These are phyloP conservation scores for Gastrophryne carolinensis DNA, from an alignment of 2,797 vertebrate genomes.

Conservation along the genomic window DNA sequence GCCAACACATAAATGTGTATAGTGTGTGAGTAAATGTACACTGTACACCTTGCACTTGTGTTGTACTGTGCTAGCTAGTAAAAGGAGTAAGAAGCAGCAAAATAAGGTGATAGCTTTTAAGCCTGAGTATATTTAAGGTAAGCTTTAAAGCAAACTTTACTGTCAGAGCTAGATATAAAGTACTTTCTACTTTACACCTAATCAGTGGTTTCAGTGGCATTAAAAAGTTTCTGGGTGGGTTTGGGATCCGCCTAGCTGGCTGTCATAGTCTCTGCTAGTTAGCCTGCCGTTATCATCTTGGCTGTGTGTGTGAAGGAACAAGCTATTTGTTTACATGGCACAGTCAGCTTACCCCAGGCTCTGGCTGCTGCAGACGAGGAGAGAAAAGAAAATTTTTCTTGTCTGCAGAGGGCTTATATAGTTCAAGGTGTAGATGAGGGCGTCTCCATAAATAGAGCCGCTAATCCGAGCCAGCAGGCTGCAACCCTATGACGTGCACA, in stretches of 20 bases:
- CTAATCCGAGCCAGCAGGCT: constrained; percentile 64
- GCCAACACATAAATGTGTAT: too few relatives aligned
- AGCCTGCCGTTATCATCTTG: neutral
- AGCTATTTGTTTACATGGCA: constrained; percentile 44
- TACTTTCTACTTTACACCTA: too few relatives aligned
- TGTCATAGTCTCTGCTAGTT: neutral
- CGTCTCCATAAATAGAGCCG: constrained; percentile 66
- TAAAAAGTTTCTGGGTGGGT: neutral
- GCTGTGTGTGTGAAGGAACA: neutral
- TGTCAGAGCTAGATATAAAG: too few relatives aligned
- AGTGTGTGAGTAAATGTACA: too few relatives aligned
- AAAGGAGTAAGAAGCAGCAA: too few relatives aligned
- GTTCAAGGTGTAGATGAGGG: constrained; percentile 68
- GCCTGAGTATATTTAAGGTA: too few relatives aligned
- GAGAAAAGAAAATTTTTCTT: constrained; percentile 82
- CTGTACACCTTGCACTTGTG: too few relatives aligned
- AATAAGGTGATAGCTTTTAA: too few relatives aligned
- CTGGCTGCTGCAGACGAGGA: constrained; percentile 60
- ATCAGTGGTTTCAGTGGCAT: too few relatives aligned
- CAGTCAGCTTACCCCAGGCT: constrained; percentile 66
- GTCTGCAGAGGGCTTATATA: constrained; percentile 80
- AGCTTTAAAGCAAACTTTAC: too few relatives aligned
- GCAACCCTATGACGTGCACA: constrained; percentile 62
- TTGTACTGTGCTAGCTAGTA: too few relatives aligned
- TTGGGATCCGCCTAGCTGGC: neutral